Percentiles rank a stretch among this genome's conserved stretches.
phyloP scores from a whole-genome alignment of 2,113 vertebrate genomes.

The Eidolon helvum region DNA sequence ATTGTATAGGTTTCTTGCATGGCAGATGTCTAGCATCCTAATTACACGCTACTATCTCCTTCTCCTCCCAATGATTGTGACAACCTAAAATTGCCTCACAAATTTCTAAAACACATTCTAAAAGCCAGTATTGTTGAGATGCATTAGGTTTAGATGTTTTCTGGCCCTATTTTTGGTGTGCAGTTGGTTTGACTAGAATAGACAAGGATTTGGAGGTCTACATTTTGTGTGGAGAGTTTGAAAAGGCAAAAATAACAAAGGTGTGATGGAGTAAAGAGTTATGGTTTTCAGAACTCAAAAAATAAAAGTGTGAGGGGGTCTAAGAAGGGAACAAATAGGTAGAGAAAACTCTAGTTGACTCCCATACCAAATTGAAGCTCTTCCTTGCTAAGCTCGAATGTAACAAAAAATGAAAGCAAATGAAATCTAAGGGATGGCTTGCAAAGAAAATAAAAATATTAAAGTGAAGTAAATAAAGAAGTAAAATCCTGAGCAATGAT shows the following conservation, averaged over 20 bases:
- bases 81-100: neutral
- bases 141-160: neutral
- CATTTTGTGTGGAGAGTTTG: conserved; percentile 11
- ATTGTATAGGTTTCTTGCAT: neutral
- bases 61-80: neutral
- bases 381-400: neutral
- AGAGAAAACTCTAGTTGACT: neutral
- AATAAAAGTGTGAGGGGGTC: neutral
- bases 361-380: neutral
- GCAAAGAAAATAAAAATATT: neutral
- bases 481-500: neutral
- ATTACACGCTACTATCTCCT: neutral
- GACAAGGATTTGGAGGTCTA: neutral
- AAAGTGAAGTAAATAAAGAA: neutral
- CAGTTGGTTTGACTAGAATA: neutral
- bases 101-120: neutral
- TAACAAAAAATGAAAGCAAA: neutral
- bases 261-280: neutral
- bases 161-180: neutral
- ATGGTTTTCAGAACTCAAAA: neutral
- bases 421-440: neutral
- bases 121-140: neutral
- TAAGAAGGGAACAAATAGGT: neutral
- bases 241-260: neutral
- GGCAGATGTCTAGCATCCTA: neutral